These are phyloP conservation scores for Drosophila pseudoobscura DNA, from an alignment of 1,140 invertebrate species.

Conservation along the genomic window DNA sequence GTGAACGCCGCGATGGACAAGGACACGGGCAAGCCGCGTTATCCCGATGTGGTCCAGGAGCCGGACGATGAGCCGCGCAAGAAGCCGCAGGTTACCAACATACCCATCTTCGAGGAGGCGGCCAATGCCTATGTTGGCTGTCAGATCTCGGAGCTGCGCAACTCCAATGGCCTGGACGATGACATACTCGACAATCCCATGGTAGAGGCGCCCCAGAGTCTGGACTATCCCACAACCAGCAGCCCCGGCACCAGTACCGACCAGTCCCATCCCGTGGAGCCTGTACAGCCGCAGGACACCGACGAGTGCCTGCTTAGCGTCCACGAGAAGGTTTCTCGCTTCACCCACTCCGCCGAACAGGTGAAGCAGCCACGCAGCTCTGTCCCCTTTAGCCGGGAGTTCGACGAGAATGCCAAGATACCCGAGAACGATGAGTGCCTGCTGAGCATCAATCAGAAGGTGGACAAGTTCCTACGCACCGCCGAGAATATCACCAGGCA, in stretches of 20 bases:
- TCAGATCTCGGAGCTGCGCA: conserved; percentile 76
- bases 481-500: conserved; percentile 85
- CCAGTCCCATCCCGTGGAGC: too few species aligned
- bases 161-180: conserved; percentile 58
- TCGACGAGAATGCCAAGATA: conserved; percentile 79
- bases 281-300: conserved; percentile 14
- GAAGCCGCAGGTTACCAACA: conserved; percentile 81
- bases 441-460: conserved; percentile 87
- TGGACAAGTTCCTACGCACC: conserved; percentile 86
- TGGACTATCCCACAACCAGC: conserved; percentile 54
- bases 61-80: conserved; percentile 86
- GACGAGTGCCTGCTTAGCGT: conserved; percentile 86
- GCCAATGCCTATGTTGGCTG: conserved; percentile 74
- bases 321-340: conserved; percentile 86
- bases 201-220: conserved; percentile 70
- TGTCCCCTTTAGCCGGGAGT: conserved; percentile 63
- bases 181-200: conserved; percentile 71
- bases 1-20: conserved; percentile 85
- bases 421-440: conserved; percentile 86
- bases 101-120: conserved; percentile 81
- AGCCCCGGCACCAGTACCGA: conserved; percentile 1
- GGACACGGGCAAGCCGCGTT: conserved; percentile 86
- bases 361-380: conserved; percentile 77
- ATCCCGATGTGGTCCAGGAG: conserved; percentile 88
- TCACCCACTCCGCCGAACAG: conserved; percentile 84